These are phyloP conservation scores for Platynereis dumerilii DNA, from an alignment of 2,888 invertebrate species.

Conservation along the genomic window DNA sequence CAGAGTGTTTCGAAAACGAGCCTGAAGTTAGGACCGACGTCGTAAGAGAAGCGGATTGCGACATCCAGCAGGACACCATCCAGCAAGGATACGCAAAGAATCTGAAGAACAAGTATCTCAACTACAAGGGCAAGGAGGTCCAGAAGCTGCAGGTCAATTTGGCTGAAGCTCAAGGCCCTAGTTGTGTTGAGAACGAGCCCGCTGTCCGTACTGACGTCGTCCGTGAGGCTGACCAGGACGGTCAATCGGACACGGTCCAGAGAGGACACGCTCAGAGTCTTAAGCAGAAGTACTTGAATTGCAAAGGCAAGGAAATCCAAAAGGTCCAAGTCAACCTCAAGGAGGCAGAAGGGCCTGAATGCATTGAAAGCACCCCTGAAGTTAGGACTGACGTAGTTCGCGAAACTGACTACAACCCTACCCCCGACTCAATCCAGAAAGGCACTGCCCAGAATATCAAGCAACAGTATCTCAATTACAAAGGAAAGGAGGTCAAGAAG, in stretches of 20 bases:
- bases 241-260: neutral
- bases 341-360: conserved; percentile 12
- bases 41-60: conserved; percentile 2
- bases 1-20: conserved; percentile 15
- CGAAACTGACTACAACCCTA: neutral
- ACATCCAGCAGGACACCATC: neutral
- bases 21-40: conserved; percentile 9
- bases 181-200: conserved; percentile 27
- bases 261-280: neutral
- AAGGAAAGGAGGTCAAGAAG: neutral
- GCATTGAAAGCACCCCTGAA: conserved; percentile 25
- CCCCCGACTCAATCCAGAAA: neutral
- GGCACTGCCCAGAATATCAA: conserved; percentile 17
- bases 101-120: conserved; percentile 12
- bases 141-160: neutral
- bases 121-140: neutral
- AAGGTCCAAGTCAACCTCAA: conserved; percentile 16
- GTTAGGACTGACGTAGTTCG: conserved; percentile 1
- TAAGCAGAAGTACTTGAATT: neutral
- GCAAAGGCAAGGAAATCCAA: neutral
- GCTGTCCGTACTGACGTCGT: conserved; percentile 4
- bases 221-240: conserved; percentile 18
- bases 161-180: conserved; percentile 16
- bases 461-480: conserved; percentile 4
- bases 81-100: conserved; percentile 16